These are phyloP conservation scores for Orchesella flavescens DNA, from an alignment of 2,888 invertebrate species.

Conservation along the genomic window DNA sequence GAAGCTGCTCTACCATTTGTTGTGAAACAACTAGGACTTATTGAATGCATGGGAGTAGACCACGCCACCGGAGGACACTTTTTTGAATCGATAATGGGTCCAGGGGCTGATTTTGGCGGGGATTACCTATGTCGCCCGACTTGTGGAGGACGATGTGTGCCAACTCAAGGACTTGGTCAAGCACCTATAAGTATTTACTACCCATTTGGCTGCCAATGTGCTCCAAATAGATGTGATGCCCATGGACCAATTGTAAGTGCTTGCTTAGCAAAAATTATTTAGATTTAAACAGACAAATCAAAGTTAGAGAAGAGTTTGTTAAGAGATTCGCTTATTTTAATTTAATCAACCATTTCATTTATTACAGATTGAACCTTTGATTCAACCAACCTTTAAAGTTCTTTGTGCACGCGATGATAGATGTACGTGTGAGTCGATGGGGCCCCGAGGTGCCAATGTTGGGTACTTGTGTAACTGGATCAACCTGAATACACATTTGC, in stretches of 20 bases:
- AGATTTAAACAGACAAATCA: background rate
- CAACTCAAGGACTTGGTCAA: constrained; percentile 22
- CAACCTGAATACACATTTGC: constrained; percentile 18
- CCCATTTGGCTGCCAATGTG: constrained; percentile 36
- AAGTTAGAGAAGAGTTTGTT: background rate
- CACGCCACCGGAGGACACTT: constrained; percentile 7
- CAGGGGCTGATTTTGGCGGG: constrained; percentile 32
- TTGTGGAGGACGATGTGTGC: constrained; percentile 27
- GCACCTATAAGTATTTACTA: constrained; percentile 40
- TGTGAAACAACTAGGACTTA: background rate
- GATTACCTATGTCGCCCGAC: constrained; percentile 37
- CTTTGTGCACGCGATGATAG: constrained; percentile 8
- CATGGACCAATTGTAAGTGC: constrained; percentile 33
- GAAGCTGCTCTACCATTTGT: constrained; percentile 10
- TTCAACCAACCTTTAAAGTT: constrained; percentile 21
- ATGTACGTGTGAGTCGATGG: constrained; percentile 40
- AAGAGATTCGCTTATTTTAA: background rate
- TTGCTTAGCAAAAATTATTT: background rate
- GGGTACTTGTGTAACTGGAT: constrained; percentile 47
- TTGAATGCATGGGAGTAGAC: constrained; percentile 35
- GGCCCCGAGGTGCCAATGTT: background rate
- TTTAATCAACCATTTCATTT: background rate
- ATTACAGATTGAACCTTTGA: background rate
- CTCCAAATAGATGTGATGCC: constrained; percentile 9
- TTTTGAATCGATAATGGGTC: constrained; percentile 25